phyloP scores from a whole-genome alignment of 2,797 vertebrate genomes.

The Acropternis orthonyx region DNA sequence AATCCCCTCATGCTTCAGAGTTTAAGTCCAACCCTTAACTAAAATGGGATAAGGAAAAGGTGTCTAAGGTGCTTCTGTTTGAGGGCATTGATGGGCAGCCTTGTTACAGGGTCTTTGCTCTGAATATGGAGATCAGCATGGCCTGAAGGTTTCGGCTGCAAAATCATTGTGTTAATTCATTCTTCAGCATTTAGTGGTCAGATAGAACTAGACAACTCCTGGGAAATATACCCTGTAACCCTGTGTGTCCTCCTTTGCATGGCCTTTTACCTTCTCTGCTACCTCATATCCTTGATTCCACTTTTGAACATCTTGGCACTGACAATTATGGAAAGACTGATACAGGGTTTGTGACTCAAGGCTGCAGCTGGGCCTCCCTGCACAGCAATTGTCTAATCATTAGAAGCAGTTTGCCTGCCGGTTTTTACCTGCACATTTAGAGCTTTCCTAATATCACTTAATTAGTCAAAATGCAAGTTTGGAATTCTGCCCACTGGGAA shows the following conservation, averaged over 20 bases:
- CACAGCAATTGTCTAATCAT: constrained; percentile 38
- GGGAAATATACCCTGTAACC: not conserved
- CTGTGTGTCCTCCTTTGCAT: not conserved
- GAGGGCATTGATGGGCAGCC: not conserved
- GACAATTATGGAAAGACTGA: not conserved
- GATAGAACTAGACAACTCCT: not conserved
- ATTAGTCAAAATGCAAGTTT: constrained; percentile 68
- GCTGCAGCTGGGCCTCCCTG: constrained; percentile 44
- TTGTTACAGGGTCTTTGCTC: not conserved
- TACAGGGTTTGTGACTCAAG: not conserved
- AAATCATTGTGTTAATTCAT: not conserved
- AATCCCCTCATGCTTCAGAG: not conserved
- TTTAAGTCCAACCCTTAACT: not conserved
- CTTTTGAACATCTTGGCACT: not conserved
- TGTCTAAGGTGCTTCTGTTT: not conserved
- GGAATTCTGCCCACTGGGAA: constrained; percentile 56
- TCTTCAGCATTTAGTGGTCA: not conserved
- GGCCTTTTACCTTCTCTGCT: not conserved
- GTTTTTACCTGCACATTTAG: constrained; percentile 59
- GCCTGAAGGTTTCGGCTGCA: not conserved
- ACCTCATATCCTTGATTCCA: not conserved
- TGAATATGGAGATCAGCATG: not conserved
- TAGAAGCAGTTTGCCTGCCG: constrained; percentile 60
- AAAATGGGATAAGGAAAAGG: not conserved
- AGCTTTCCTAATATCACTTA: constrained; percentile 64